Conservation (phyloP, 2,888 invertebrate species). For the Nemotelus nigrinus region DNA sequence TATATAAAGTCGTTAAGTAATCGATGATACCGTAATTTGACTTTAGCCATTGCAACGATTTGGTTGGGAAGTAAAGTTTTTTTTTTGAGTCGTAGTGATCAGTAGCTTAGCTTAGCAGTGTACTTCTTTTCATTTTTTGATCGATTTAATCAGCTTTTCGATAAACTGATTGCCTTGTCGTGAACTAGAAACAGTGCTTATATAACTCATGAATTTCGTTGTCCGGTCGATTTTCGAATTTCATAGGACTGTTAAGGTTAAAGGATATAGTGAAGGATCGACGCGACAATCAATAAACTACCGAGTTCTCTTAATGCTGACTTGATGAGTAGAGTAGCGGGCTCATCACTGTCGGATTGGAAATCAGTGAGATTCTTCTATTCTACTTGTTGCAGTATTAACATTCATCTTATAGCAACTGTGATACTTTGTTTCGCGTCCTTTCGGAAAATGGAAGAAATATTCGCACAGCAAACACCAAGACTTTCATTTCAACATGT, state of each 20-base stretch:
- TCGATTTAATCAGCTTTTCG: background rate
- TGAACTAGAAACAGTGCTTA: no score
- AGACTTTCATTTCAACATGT: no score
- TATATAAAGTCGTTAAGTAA: slow-evolving; percentile 35
- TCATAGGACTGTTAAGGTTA: no score
- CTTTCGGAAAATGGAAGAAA: no score
- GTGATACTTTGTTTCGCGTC: background rate
- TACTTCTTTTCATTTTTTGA: background rate
- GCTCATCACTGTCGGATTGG: slow-evolving; percentile 53
- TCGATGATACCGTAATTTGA: slow-evolving; percentile 23
- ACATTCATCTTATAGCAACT: slow-evolving; percentile 43
- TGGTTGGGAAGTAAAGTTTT: background rate
- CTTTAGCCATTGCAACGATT: background rate
- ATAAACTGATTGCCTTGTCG: no score
- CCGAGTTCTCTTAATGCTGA: slow-evolving; percentile 22
- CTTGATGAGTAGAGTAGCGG: slow-evolving; percentile 55
- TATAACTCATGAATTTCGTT: no score
- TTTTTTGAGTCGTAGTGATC: background rate
- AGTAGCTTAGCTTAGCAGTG: background rate
- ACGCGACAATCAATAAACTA: background rate
- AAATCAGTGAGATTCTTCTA: slow-evolving; percentile 54
- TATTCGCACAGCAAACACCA: no score
- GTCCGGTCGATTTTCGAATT: no score
- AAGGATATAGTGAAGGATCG: slow-evolving; percentile 6
- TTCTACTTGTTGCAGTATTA: slow-evolving; percentile 53